These are phyloP conservation scores for Hydriomena furcata DNA, from an alignment of 2,888 invertebrate species.

Conservation along the genomic window DNA sequence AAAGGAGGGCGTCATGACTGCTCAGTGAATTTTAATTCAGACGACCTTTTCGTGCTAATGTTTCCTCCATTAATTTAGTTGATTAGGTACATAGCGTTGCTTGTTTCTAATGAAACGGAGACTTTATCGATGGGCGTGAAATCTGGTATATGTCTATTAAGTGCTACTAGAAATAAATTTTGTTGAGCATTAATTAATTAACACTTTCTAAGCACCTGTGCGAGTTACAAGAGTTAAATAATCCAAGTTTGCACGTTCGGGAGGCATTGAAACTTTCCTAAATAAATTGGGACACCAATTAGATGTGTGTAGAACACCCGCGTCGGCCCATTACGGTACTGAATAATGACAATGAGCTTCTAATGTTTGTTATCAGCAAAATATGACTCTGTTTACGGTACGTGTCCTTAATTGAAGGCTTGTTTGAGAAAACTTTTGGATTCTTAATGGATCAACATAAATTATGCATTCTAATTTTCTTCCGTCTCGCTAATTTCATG, in stretches of 20 bases:
- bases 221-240: slow-evolving; percentile 53
- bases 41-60: slow-evolving; percentile 43
- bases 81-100: slow-evolving; percentile 53
- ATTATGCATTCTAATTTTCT: slow-evolving; percentile 7
- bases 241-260: slow-evolving; percentile 57
- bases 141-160: slow-evolving; percentile 65
- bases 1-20: slow-evolving; percentile 33
- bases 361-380: slow-evolving; percentile 28
- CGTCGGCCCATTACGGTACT: slow-evolving; percentile 30
- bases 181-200: slow-evolving; percentile 63
- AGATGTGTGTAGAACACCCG: slow-evolving; percentile 43
- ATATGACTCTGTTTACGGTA: slow-evolving; percentile 15
- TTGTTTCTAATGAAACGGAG: slow-evolving; percentile 57
- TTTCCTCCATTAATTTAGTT: slow-evolving; percentile 58
- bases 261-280: slow-evolving; percentile 50
- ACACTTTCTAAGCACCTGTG: slow-evolving; percentile 63
- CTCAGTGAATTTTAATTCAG: slow-evolving; percentile 39
- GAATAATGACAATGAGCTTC: slow-evolving; percentile 34
- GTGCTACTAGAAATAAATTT: slow-evolving; percentile 57
- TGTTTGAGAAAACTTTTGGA: slow-evolving; percentile 9
- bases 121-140: slow-evolving; percentile 25
- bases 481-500: not conserved
- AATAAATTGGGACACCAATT: slow-evolving; percentile 56
- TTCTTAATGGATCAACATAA: slow-evolving; percentile 7
- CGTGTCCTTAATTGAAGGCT: slow-evolving; percentile 5